A percentile compares a stretch with the other conserved stretches of the same genome.
phyloP scores from a whole-genome alignment of 2,888 invertebrate genomes.

The Listrodromus nycthemerus region DNA sequence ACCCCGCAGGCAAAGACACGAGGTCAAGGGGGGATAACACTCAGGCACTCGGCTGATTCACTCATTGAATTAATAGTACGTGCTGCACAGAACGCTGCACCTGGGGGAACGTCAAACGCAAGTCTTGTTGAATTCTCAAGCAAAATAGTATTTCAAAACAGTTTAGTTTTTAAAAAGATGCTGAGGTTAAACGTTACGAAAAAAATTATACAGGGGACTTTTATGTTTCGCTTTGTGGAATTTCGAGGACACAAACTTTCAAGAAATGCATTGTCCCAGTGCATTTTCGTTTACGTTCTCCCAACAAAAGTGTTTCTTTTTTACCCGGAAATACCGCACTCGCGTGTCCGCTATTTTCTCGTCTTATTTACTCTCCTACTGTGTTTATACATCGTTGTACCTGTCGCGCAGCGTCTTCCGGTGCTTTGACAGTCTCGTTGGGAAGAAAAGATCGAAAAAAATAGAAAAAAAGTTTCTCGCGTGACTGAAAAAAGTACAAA shows the following conservation, averaged over 20 bases:
- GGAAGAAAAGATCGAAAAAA: constrained; percentile 32
- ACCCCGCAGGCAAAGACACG: constrained; percentile 71
- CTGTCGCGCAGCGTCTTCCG: constrained; percentile 72
- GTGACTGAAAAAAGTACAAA: constrained; percentile 51
- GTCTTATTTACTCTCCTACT: neutral
- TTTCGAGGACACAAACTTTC: neutral
- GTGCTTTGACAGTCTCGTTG: constrained; percentile 70
- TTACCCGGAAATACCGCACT: constrained; percentile 19
- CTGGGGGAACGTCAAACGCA: neutral
- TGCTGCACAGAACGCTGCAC: constrained; percentile 8
- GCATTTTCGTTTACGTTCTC: constrained; percentile 22
- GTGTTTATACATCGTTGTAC: constrained; percentile 52
- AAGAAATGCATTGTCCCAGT: neutral
- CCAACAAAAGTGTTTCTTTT: neutral
- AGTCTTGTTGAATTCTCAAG: constrained; percentile 1
- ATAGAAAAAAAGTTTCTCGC: constrained; percentile 42
- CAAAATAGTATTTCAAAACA: neutral
- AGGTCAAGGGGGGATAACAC: constrained; percentile 51
- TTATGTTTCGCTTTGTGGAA: too few species aligned
- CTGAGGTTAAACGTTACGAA: too few species aligned
- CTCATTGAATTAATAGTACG: constrained; percentile 81
- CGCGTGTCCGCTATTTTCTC: constrained; percentile 15
- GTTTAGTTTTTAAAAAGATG: neutral
- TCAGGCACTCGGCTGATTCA: constrained; percentile 78
- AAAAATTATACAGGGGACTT: neutral